Base-by-base conservation (phyloP, 1,140 invertebrate species). In the Monomorium pharaonis region DNA sequence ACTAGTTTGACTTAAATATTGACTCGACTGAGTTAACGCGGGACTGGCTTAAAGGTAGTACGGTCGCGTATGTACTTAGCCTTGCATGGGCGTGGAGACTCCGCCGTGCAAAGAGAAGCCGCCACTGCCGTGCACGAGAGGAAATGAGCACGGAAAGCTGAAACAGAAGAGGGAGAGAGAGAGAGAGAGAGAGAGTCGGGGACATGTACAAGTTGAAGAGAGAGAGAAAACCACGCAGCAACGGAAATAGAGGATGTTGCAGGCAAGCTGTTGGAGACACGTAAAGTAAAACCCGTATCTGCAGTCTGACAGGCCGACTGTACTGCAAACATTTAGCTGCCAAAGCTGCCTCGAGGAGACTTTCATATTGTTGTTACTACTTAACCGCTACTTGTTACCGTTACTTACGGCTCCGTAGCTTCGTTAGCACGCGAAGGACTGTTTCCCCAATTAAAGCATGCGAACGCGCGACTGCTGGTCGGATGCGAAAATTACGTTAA, bases 1-100 rank as follows among this genome's bases (percentile, higher is more conserved):
- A 76, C 85, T 72, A 77, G 87, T 89, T 87, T 85, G 85, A 70
- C 88, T 89, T 89, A 89, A 90, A 89, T 89, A 89, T 90, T 90
- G 89, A 90, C 89, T 84, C 72, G 86, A 42, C 75, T 74, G 72
- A 85, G 89, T 90, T 90, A 89, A 89, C 85, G 88, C 75, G 75
- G 67, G 49, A 24, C 54, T 37, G 62, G 18, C 78, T 89, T 81
- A 63, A 47, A 80, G 74, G 65, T 37, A 42, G 80, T 62, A 89
- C 86, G 72, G 88, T 80, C 88, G 89, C 44, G 84, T 90, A 72
- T 90, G 85, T 89, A 87, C 77, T 89, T 77, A 89, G 85, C 65
- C 80, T 47, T 70, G 88, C 89, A 63, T 63, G 80, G 75, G 47
- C 78, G 75, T 37, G 74, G 62, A 85, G 75, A 75, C 75, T 24